Evolutionary conservation across 2,113 vertebrate species (phyloP).

Genomic region (Myiopsitta monachus): DNA sequence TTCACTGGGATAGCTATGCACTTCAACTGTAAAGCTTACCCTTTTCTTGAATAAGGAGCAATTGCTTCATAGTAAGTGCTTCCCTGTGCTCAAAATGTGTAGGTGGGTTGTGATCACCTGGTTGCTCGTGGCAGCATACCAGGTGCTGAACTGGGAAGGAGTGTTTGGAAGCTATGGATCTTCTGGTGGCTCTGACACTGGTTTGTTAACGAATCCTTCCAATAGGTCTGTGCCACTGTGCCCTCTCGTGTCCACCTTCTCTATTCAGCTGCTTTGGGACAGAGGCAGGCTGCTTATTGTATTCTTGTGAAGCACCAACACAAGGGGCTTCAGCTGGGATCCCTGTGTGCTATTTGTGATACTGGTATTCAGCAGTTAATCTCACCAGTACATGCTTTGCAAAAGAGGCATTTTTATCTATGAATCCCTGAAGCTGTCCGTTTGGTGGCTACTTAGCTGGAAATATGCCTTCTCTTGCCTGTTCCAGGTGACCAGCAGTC

Average conservation of each 20-base stretch:
- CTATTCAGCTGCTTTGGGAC: background rate
- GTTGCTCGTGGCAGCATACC: background rate
- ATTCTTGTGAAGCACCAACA: background rate
- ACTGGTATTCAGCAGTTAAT: background rate
- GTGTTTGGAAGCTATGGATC: background rate
- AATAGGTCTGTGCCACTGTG: background rate
- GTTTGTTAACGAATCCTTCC: background rate
- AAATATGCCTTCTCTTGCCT: background rate
- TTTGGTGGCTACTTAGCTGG: background rate
- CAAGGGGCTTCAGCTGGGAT: background rate
- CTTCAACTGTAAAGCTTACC: background rate
- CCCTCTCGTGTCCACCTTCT: background rate
- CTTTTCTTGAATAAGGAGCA: background rate
- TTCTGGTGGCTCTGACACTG: background rate
- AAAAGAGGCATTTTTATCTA: background rate
- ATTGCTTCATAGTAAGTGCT: background rate
- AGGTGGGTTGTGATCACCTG: background rate
- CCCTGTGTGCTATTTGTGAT: background rate
- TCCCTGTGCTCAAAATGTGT: background rate
- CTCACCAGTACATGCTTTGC: background rate
- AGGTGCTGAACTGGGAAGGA: background rate
- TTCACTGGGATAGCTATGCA: background rate
- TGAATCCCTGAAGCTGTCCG: background rate
- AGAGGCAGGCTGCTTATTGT: background rate
- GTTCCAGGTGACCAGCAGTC: background rate